Evolutionary conservation across 37 sponge, comb jelly and placozoan genomes (phyloP).

Genomic region (Amphimedon queenslandica): DNA sequence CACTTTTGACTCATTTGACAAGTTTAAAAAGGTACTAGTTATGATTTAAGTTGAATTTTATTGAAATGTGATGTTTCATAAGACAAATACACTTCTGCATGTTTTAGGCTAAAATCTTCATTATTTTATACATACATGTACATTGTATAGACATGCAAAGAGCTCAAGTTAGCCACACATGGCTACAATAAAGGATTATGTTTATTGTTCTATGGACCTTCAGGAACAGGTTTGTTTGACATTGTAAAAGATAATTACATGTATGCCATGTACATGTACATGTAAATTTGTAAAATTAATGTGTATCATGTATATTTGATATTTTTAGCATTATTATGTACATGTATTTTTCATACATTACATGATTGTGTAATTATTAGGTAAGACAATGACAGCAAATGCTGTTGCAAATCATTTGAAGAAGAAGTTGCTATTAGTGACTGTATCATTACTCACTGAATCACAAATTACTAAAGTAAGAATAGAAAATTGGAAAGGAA

Average conservation of each 20-base stretch:
- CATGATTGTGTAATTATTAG: no score
- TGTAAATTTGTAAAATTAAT: no score
- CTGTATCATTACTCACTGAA: constrained; percentile 43
- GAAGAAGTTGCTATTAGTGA: constrained; percentile 60
- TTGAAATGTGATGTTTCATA: background rate
- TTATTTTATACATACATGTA: constrained; percentile 5
- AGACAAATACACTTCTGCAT: no score
- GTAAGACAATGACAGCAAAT: constrained; percentile 69
- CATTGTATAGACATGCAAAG: constrained; percentile 48
- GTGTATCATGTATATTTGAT: no score
- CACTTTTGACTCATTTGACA: constrained; percentile 59
- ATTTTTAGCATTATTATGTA: no score
- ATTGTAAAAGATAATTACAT: background rate
- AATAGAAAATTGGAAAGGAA: no score
- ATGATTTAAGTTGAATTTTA: background rate
- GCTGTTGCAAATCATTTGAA: constrained; percentile 58
- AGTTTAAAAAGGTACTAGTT: constrained; percentile 61
- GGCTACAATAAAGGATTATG: constrained; percentile 50
- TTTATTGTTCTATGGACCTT: constrained; percentile 67
- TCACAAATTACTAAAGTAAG: constrained; percentile 39
- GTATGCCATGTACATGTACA: no score
- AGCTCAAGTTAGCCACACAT: constrained; percentile 40
- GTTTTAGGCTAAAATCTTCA: background rate
- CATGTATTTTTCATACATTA: no score
- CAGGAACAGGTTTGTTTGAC: constrained; percentile 40